These are phyloP conservation scores for Gnathonemus echidnorhynchus DNA, from an alignment of 2,113 vertebrate species.

Conservation along the genomic window DNA sequence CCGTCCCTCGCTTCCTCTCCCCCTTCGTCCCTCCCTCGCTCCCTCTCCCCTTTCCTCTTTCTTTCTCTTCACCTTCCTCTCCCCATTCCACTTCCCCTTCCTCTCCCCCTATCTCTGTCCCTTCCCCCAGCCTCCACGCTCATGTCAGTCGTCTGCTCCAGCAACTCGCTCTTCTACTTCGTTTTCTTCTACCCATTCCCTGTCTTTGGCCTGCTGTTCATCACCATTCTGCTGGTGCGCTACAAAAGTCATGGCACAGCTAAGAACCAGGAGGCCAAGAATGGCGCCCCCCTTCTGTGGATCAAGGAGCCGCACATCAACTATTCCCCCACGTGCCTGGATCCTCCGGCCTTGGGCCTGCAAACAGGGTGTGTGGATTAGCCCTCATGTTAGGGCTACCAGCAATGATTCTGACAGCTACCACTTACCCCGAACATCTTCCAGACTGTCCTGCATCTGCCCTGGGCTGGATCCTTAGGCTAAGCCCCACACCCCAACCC, in stretches of 20 bases:
- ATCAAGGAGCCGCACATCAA: conserved; percentile 97
- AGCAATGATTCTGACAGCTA: not conserved
- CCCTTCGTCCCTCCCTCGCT: not conserved
- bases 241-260: conserved; percentile 82
- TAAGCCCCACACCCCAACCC: not conserved
- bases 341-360: conserved; percentile 89
- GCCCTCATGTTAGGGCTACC: not conserved
- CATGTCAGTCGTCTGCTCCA: conserved; percentile 88
- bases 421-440: not conserved
- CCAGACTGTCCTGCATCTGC: not conserved
- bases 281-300: conserved; percentile 90
- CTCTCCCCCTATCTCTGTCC: not conserved
- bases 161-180: conserved; percentile 91
- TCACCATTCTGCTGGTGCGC: conserved; percentile 84
- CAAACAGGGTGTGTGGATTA: conserved; percentile 94
- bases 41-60: not conserved
- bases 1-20: not conserved
- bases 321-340: conserved; percentile 94
- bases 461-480: conserved; percentile 8
- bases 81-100: not conserved
- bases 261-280: conserved; percentile 93
- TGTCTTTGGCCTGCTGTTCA: conserved; percentile 90
- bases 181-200: conserved; percentile 98
- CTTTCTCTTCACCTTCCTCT: not conserved
- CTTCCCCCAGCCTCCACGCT: conserved; percentile 69